A percentile compares a stretch with the other conserved stretches of the same genome.
Evolutionary conservation across 2,113 vertebrate genomes (phyloP).

Genomic region (Solea senegalensis): DNA sequence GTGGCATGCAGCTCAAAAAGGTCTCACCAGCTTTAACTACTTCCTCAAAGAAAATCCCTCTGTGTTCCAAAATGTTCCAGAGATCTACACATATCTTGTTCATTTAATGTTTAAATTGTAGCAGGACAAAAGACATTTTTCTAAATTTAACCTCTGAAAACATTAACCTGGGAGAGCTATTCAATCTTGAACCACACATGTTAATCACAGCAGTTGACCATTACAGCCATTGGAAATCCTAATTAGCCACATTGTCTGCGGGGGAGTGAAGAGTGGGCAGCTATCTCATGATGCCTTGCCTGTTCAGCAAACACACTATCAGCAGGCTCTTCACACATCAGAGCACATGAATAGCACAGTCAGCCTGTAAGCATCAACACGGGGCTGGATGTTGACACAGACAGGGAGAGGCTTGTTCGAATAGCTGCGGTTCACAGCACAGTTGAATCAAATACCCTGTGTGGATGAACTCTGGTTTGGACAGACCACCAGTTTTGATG

Average conservation of each 20-base stretch:
- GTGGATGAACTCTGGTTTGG: conserved; percentile 34
- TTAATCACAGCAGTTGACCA: conserved; percentile 61
- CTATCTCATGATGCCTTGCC: conserved; percentile 73
- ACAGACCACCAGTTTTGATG: conserved; percentile 30
- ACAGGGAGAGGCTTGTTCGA: conserved; percentile 65
- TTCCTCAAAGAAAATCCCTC: conserved; percentile 2
- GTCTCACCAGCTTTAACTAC: neutral
- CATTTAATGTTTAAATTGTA: conserved; percentile 11
- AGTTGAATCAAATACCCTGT: conserved; percentile 70
- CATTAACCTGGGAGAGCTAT: conserved; percentile 18
- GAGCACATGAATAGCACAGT: conserved; percentile 81
- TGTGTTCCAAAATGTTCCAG: neutral
- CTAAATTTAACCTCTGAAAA: conserved; percentile 13
- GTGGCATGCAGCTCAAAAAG: neutral
- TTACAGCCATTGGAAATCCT: conserved; percentile 67
- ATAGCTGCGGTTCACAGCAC: conserved; percentile 57
- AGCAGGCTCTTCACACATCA: conserved; percentile 81
- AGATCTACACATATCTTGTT: conserved; percentile 13
- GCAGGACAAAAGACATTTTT: conserved; percentile 2
- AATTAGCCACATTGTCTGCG: conserved; percentile 72
- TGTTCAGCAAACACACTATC: conserved; percentile 81
- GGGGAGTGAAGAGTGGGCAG: conserved; percentile 70
- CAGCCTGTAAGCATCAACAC: conserved; percentile 78
- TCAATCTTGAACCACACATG: conserved; percentile 21
- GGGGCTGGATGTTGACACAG: conserved; percentile 77